Evolutionary conservation across 2,888 invertebrate species (phyloP).

Genomic region (Acholoe squamosa): DNA sequence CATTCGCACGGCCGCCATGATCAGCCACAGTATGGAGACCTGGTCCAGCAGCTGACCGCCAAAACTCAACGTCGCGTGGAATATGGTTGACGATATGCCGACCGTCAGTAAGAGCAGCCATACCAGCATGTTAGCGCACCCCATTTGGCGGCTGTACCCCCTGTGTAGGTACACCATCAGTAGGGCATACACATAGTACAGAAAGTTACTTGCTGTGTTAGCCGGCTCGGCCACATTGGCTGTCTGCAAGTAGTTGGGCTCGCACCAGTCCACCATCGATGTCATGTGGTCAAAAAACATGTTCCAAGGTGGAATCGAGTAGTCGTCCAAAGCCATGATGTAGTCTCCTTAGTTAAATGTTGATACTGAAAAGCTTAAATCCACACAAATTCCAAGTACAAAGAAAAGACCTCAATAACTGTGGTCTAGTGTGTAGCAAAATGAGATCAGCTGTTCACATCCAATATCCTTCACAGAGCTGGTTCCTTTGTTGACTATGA

Average conservation of each 20-base stretch:
- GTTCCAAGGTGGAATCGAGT: slow-evolving; percentile 53
- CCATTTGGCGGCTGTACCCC: slow-evolving; percentile 90
- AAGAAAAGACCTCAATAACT: no score
- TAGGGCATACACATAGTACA: slow-evolving; percentile 91
- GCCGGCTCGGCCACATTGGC: slow-evolving; percentile 92
- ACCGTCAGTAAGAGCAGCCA: slow-evolving; percentile 91
- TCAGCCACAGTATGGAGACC: slow-evolving; percentile 91
- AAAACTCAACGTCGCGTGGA: slow-evolving; percentile 92
- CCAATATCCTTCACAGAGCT: no score
- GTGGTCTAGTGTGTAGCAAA: no score
- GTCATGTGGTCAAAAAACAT: slow-evolving; percentile 52
- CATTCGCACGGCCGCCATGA: slow-evolving; percentile 90
- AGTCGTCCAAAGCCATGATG: slow-evolving; percentile 27
- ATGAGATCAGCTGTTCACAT: no score
- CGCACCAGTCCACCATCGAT: slow-evolving; percentile 90
- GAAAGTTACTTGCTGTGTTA: slow-evolving; percentile 91
- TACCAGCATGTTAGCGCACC: slow-evolving; percentile 88
- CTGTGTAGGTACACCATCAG: slow-evolving; percentile 90
- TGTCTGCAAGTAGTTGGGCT: slow-evolving; percentile 91
- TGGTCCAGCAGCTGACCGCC: slow-evolving; percentile 92
- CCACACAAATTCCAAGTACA: no score
- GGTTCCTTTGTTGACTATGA: no score
- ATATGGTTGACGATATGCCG: slow-evolving; percentile 91
- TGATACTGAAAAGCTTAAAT: no score
- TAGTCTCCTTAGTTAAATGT: no score